A percentile compares a stretch with the other conserved stretches of the same genome.
These are phyloP conservation scores for Nematostella vectensis DNA, from an alignment of 92 coral and sea anemone species.

Conservation along the genomic window DNA sequence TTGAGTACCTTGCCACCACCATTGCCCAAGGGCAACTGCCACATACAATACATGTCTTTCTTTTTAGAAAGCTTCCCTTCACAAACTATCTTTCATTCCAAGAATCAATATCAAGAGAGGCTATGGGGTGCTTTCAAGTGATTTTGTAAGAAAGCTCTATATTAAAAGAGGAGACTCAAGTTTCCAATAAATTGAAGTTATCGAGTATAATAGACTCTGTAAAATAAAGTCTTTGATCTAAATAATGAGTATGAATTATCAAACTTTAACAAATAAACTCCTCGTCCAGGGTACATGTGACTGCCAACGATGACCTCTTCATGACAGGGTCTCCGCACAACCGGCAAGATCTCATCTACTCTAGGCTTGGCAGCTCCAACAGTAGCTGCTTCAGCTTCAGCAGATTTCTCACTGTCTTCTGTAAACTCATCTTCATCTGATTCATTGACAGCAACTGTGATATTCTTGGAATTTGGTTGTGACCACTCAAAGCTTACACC, in stretches of 20 bases:
- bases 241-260: conserved; percentile 96
- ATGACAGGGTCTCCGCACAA: conserved; percentile 88
- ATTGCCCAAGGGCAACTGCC: no score
- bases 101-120: no score
- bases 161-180: no score
- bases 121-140: no score
- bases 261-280: conserved; percentile 90
- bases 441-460: conserved; percentile 87
- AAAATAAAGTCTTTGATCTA: conserved; percentile 93
- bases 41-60: no score
- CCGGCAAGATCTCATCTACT: conserved; percentile 94
- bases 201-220: conserved; percentile 93
- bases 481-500: conserved; percentile 99
- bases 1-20: no score
- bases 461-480: conserved; percentile 69
- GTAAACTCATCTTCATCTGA: conserved; percentile 81
- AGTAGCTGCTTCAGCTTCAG: conserved; percentile 27
- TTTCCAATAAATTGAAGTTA: no score
- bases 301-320: conserved; percentile 99
- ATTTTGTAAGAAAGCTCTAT: no score
- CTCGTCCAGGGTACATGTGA: conserved; percentile 95
- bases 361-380: conserved; percentile 45
- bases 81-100: no score
- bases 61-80: no score
- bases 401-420: conserved; percentile 43